These are phyloP conservation scores for Apis dorsata DNA, from an alignment of 1,140 invertebrate genomes.

Conservation along the genomic window DNA sequence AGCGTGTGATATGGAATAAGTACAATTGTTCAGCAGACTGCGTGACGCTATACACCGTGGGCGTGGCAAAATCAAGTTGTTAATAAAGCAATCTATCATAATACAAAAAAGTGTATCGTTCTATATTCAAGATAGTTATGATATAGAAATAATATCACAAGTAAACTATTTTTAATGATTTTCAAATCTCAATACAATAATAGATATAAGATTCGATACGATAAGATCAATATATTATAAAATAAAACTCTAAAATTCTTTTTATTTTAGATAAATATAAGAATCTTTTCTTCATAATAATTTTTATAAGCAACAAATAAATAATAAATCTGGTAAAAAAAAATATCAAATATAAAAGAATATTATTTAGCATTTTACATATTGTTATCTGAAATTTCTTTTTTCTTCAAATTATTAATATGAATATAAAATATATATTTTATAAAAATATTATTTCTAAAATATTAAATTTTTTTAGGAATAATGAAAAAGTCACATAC, in stretches of 20 bases:
- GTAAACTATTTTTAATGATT: background rate
- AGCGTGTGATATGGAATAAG: slow-evolving; percentile 48
- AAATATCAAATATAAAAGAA: background rate
- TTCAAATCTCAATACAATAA: background rate
- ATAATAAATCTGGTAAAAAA: background rate
- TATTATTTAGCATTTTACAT: background rate
- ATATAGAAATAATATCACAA: background rate
- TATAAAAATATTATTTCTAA: background rate
- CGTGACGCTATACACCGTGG: slow-evolving; percentile 52
- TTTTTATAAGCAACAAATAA: background rate
- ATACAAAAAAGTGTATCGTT: slow-evolving; percentile 2
- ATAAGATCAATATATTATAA: background rate
- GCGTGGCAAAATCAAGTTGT: slow-evolving; percentile 30
- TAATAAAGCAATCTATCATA: slow-evolving; percentile 28
- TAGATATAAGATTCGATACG: background rate
- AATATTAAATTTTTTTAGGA: background rate
- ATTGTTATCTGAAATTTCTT: too few species aligned
- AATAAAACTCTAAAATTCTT: background rate
- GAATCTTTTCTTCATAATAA: background rate
- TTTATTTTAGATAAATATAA: background rate
- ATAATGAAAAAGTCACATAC: background rate
- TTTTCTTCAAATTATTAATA: too few species aligned
- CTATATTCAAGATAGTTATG: background rate
- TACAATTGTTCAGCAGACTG: slow-evolving; percentile 59
- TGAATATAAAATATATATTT: background rate